phyloP scores from a whole-genome alignment of 2,113 vertebrate genomes.

The Aldabrachelys gigantea region DNA sequence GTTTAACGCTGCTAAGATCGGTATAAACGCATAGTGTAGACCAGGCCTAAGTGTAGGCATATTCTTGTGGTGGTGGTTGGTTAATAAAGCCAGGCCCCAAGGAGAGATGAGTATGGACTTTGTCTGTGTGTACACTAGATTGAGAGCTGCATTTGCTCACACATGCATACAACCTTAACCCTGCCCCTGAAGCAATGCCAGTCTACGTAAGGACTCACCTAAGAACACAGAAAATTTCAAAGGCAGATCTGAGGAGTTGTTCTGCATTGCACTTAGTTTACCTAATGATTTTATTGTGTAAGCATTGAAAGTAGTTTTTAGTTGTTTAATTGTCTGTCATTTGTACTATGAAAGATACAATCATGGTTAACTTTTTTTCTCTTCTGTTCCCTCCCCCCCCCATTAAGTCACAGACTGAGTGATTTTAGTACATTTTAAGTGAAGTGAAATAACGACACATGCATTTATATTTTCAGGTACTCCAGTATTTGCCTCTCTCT shows the following conservation, averaged over 20 bases:
- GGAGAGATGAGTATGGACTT: no score
- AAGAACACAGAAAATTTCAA: background rate
- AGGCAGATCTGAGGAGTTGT: background rate
- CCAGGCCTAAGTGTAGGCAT: background rate
- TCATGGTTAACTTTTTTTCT: background rate
- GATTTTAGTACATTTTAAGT: background rate
- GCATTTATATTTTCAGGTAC: conserved; percentile 59
- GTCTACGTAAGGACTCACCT: background rate
- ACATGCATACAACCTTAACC: background rate
- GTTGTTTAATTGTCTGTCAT: background rate
- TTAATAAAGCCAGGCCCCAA: background rate
- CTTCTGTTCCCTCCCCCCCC: background rate
- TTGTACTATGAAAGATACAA: background rate
- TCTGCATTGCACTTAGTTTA: background rate
- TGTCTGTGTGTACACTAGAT: background rate
- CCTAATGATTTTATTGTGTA: background rate
- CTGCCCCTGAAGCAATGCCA: background rate
- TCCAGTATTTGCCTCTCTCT: conserved; percentile 80
- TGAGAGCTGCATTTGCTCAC: background rate
- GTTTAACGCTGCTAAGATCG: no score
- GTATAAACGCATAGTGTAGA: no score
- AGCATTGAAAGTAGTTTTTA: background rate
- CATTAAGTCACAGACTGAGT: background rate
- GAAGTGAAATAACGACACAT: background rate
- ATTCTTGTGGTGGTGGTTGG: background rate